Evolutionary conservation across 2,113 vertebrate genomes (phyloP), one percentile per base, ranked within the genome.

Genomic region (Salvelinus alpinus): DNA sequence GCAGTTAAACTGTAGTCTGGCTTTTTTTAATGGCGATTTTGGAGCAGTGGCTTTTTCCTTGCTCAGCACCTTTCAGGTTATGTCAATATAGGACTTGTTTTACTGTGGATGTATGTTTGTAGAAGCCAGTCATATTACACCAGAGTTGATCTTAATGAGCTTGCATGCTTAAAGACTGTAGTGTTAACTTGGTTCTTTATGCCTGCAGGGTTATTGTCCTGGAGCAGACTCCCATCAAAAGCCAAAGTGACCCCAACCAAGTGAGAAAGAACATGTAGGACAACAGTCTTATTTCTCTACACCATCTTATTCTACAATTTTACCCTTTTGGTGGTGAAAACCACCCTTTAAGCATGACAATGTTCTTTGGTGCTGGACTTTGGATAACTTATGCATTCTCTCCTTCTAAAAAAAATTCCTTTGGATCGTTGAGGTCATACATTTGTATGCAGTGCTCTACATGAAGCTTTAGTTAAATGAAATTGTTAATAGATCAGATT

Each of bases 121-220:
- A 20, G 29, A 34, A 69, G 14, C 16, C 31, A 34, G 14, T 18
- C 18, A 11, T 70, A 5, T 9, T 12, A 64, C 8, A 27, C 62
- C 4, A 47, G 16, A 18, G 13, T 59, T 34, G 5, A 64, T 64
- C 72, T 9, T 34, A 22, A 22, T 24, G 6, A 24, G 7, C 1
- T n/a, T 62, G 20, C 18, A 62, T 20, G n/a, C 5, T 20, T 62
- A 20, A 11, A 60, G 59, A 9, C 59, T n/a, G 59, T 3, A 62
- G 59, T 13, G n/a, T 62, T 7, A 2, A 62, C 1, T 8, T 38
- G 6, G 7, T 38, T 48, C 22, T 24, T 70, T 48, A 4, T 70
- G 29, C n/a, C 47, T 25, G 20, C 73, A 84, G 85, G 48, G 65
- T 66, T 68, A 86, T 77, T 47, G 25, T 78, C 31, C 57, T 78